Percentiles rank a stretch among this genome's conserved stretches.
phyloP scores from a whole-genome alignment of 2,797 vertebrate genomes.

The Alca torda region DNA sequence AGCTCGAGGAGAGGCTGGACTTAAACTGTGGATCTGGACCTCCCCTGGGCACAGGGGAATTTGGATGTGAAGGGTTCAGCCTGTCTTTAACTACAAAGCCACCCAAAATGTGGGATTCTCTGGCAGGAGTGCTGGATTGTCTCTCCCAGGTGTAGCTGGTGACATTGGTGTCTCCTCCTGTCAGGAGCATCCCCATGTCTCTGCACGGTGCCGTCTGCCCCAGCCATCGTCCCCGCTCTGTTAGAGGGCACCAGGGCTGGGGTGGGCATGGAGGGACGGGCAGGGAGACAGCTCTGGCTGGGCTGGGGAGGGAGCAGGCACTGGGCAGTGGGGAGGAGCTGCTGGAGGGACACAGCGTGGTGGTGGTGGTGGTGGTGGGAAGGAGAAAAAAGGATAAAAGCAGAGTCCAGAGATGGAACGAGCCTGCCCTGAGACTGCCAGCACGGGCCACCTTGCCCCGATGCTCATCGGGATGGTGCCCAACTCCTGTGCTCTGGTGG shows the following conservation, averaged over 20 bases:
- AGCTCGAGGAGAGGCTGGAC: not conserved
- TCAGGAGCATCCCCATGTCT: not conserved
- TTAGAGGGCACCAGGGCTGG: not conserved
- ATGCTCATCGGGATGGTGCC: not conserved
- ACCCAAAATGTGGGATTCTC: not conserved
- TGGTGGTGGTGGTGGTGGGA: not conserved
- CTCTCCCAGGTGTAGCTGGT: not conserved
- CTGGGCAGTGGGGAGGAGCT: not conserved
- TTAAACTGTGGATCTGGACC: not conserved
- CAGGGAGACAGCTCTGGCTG: not conserved
- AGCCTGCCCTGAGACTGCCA: not conserved
- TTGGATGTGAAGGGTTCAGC: not conserved
- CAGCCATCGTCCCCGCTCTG: not conserved
- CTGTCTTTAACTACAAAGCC: not conserved
- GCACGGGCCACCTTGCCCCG: not conserved
- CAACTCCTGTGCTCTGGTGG: not conserved
- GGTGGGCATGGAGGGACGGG: not conserved
- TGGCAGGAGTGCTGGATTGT: not conserved
- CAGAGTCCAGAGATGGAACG: not conserved
- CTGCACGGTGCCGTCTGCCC: not conserved
- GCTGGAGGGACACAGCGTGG: not conserved
- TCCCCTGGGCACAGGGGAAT: not conserved
- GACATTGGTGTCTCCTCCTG: not conserved
- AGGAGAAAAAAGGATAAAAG: not conserved
- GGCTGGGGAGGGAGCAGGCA: not conserved